Conservation (phyloP, 2,113 vertebrate species). For the Brevimyrus niger region DNA sequence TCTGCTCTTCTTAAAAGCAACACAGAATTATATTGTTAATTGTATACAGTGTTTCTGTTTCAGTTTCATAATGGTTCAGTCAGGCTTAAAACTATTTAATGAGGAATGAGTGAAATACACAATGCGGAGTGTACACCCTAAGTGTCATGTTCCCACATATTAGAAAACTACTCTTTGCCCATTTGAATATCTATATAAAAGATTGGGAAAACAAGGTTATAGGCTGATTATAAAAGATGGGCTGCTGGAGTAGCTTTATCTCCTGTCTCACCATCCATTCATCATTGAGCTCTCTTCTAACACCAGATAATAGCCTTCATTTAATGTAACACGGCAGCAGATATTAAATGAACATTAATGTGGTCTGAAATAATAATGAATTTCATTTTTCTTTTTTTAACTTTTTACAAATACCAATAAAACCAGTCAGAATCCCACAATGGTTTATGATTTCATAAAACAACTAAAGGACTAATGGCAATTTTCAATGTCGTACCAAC, state of each 20-base stretch:
- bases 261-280: slow-evolving; percentile 46
- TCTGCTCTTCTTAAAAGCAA: not conserved
- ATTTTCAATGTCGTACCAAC: not conserved
- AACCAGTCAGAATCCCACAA: not conserved
- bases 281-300: slow-evolving; percentile 38
- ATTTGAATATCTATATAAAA: not conserved
- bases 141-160: not conserved
- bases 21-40: not conserved
- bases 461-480: not conserved
- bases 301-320: slow-evolving; percentile 49
- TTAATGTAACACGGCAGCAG: slow-evolving; percentile 47
- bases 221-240: not conserved
- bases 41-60: not conserved
- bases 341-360: slow-evolving; percentile 24
- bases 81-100: not conserved
- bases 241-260: slow-evolving; percentile 33
- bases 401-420: not conserved
- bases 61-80: not conserved
- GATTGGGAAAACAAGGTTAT: not conserved
- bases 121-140: too few species aligned
- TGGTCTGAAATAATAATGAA: slow-evolving; percentile 17
- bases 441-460: not conserved
- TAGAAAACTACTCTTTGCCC: not conserved
- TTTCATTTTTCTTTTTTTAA: not conserved
- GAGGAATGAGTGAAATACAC: not conserved